A percentile compares a stretch with the other conserved stretches of the same genome.
phyloP scores from a whole-genome alignment of 1,140 invertebrate genomes.

The Trypoxylus dichotomus region DNA sequence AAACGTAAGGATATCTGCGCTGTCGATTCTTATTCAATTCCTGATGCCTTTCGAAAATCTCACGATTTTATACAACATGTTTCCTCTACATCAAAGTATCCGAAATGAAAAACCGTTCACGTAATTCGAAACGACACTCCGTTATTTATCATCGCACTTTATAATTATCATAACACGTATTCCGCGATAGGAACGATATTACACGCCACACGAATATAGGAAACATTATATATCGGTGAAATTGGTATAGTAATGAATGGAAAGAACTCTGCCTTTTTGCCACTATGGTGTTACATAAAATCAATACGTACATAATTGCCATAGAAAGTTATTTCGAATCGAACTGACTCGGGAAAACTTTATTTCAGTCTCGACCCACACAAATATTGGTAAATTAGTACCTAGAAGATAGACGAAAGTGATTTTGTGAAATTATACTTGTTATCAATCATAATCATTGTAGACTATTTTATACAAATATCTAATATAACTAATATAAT shows the following conservation, averaged over 20 bases:
- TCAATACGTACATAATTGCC: not conserved
- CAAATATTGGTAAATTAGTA: not conserved
- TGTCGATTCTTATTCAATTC: not conserved
- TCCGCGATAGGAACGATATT: not conserved
- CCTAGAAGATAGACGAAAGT: not conserved
- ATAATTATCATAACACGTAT: slow-evolving; percentile 19
- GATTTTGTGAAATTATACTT: not conserved
- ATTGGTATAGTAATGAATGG: not conserved
- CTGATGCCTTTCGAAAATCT: slow-evolving; percentile 6
- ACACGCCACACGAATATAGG: not conserved
- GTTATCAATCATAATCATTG: not conserved
- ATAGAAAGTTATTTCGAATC: slow-evolving; percentile 3
- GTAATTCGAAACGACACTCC: not conserved
- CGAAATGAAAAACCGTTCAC: slow-evolving; percentile 3
- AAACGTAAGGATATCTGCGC: not conserved
- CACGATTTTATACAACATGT: not conserved
- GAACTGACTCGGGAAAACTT: not conserved
- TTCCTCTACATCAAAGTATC: not conserved
- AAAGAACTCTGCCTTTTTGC: slow-evolving; percentile 5
- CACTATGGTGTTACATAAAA: not conserved
- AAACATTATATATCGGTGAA: slow-evolving; percentile 2
- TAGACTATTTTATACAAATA: not conserved
- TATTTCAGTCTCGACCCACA: not conserved
- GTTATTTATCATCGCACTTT: slow-evolving; percentile 11
- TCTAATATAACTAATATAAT: not conserved